A percentile compares a stretch with the other conserved stretches of the same genome.
Evolutionary conservation across 2,797 vertebrate genomes (phyloP).

Genomic region (Ctenosaura bakeri): DNA sequence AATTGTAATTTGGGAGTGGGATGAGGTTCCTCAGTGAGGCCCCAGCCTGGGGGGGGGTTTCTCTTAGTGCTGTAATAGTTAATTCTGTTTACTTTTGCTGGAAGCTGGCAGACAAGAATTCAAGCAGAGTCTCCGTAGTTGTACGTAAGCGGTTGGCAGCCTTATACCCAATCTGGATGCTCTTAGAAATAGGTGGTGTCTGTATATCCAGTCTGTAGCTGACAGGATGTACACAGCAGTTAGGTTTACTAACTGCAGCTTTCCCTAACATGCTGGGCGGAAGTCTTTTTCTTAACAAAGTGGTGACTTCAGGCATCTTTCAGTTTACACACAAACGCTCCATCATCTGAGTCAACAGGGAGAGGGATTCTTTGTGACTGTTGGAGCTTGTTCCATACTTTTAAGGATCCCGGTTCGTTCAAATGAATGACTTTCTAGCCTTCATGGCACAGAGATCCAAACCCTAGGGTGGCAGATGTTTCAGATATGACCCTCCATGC

Average conservation of each 20-base stretch:
- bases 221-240: slow-evolving; percentile 55
- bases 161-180: slow-evolving; percentile 73
- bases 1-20: slow-evolving; percentile 59
- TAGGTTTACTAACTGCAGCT: background rate
- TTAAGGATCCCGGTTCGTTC: background rate
- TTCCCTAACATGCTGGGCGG: slow-evolving; percentile 14
- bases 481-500: background rate
- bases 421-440: background rate
- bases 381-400: background rate
- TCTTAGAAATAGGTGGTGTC: slow-evolving; percentile 38
- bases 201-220: slow-evolving; percentile 43
- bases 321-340: slow-evolving; percentile 12
- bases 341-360: slow-evolving; percentile 30
- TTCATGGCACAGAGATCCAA: background rate
- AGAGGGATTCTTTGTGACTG: background rate
- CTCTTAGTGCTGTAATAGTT: slow-evolving; percentile 1
- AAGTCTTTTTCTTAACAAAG: slow-evolving; percentile 57
- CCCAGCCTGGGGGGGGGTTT: slow-evolving; percentile 51
- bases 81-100: slow-evolving; percentile 21
- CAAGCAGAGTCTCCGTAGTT: slow-evolving; percentile 68
- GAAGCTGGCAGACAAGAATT: slow-evolving; percentile 46
- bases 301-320: slow-evolving; percentile 35
- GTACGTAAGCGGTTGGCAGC: slow-evolving; percentile 66
- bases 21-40: slow-evolving; percentile 60
- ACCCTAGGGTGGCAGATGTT: background rate